Percentiles rank a stretch among this genome's conserved stretches.
These are phyloP conservation scores for Grammomys surdaster DNA, from an alignment of 2,113 vertebrate species.

Conservation along the genomic window DNA sequence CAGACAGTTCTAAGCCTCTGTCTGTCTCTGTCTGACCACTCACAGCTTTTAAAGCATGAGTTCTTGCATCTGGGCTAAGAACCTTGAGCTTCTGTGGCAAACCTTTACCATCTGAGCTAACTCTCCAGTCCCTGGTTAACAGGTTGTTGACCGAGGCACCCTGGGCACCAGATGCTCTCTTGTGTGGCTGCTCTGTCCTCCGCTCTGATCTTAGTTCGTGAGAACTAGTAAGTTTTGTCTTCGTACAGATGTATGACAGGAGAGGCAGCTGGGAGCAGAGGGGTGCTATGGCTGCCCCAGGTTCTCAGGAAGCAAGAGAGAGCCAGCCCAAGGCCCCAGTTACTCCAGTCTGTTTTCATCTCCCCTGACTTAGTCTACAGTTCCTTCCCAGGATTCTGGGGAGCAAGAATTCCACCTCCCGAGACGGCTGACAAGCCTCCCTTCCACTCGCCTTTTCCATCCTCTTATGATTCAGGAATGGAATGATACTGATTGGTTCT, in stretches of 20 bases:
- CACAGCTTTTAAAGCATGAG: neutral
- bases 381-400: neutral
- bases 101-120: neutral
- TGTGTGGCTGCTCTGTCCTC: neutral
- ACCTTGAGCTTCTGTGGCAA: neutral
- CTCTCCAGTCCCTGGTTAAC: neutral
- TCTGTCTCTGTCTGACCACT: neutral
- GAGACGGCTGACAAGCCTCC: neutral
- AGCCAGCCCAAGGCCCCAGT: accelerated
- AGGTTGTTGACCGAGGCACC: neutral
- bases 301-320: neutral
- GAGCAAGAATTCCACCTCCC: neutral
- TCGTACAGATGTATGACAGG: accelerated
- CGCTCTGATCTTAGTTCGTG: neutral
- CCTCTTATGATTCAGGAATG: conserved; percentile 2
- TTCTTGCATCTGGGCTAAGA: neutral
- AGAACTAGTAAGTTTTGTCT: neutral
- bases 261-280: neutral
- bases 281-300: accelerated
- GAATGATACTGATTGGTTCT: neutral
- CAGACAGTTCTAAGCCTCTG: too few species aligned
- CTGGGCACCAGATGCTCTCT: accelerated
- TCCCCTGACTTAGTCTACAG: accelerated
- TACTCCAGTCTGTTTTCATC: accelerated
- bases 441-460: neutral